Evolutionary conservation across 92 coral and sea anemone genomes (phyloP).

Genomic region (Phenganax stokvisi): DNA sequence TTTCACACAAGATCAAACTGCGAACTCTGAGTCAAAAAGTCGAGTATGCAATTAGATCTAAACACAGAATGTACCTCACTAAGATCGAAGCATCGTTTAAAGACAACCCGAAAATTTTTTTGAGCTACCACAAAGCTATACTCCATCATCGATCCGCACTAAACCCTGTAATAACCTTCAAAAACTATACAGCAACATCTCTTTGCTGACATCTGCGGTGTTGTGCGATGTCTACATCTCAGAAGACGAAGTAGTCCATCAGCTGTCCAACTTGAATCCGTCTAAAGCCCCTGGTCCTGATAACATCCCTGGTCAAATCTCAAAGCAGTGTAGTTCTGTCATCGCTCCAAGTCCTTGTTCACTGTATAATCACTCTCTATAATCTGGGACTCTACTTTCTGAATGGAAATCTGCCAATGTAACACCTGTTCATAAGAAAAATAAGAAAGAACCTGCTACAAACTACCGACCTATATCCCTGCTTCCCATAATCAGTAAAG

Average conservation of each 20-base stretch:
- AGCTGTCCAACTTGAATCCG: not conserved
- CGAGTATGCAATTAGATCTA: not conserved
- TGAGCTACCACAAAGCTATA: conserved; percentile 38
- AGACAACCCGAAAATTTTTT: conserved; percentile 21
- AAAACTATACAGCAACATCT: conserved; percentile 2
- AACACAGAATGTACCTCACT: not conserved
- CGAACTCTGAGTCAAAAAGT: not conserved
- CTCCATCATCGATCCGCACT: not conserved
- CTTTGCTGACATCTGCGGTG: not conserved
- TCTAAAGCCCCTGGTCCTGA: not conserved
- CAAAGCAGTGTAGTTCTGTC: not conserved
- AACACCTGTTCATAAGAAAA: conserved; percentile 32
- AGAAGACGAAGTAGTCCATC: not conserved
- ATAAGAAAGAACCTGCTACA: too few species aligned
- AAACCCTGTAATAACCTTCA: conserved; percentile 7
- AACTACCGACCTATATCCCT: conserved; percentile 48
- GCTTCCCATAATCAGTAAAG: conserved; percentile 32
- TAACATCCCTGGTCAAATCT: too few species aligned
- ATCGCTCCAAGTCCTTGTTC: conserved; percentile 35
- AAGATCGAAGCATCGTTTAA: conserved; percentile 1
- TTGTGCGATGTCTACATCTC: not conserved
- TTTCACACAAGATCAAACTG: not conserved
- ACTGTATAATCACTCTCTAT: conserved; percentile 28
- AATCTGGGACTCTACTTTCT: conserved; percentile 20
- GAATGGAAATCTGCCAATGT: conserved; percentile 38